Base-by-base conservation (phyloP, 2,797 vertebrate species). In the Menidia menidia region DNA sequence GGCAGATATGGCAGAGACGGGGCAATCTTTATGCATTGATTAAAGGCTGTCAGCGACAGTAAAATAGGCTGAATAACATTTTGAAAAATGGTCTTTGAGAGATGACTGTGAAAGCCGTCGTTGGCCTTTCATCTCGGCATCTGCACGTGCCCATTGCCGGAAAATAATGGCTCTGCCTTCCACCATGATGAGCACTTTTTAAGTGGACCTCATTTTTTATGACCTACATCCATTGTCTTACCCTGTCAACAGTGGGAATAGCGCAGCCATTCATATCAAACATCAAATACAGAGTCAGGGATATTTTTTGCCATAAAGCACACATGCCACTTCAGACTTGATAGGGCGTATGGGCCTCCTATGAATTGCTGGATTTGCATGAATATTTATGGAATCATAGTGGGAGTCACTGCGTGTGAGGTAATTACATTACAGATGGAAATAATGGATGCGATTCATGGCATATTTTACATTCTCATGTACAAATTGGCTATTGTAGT, bases 351-450 rank as follows among this genome's bases (percentile, higher is more conserved):
- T 85, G 81, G 73, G 78, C 78, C 78, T 88, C 79, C 69, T 73
- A 63, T 87, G 88, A 90, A 89, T 85, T 81, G 88, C 88, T 88
- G 67, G 86, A 90, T 92, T 86, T 78, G 66, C 88, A 92, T 94
- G 90, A 93, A 94, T 94, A 94, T 94, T 92, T 92, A 92, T 93
- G 80, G 82, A 75, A 83, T 87, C 80, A 58, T 87, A 77, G 86
- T 82, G 75, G 84, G 89, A 88, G 87, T 88, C 91, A 88, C 68
- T 73, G 80, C 87, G 83, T 90, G 83, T 89, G 84, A 87, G 86
- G 92, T 93, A 93, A 94, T 94, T 93, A 90, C 86, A 91, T 93
- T 93, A 92, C 88, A 90, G 88, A 93, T 86, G 85, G 86, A 87
- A 73, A 65, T 87, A 85, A 88, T 88, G 86, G 85, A 87, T 85